Base-by-base conservation (phyloP, 1,140 invertebrate genomes). In the Uloborus diversus region DNA sequence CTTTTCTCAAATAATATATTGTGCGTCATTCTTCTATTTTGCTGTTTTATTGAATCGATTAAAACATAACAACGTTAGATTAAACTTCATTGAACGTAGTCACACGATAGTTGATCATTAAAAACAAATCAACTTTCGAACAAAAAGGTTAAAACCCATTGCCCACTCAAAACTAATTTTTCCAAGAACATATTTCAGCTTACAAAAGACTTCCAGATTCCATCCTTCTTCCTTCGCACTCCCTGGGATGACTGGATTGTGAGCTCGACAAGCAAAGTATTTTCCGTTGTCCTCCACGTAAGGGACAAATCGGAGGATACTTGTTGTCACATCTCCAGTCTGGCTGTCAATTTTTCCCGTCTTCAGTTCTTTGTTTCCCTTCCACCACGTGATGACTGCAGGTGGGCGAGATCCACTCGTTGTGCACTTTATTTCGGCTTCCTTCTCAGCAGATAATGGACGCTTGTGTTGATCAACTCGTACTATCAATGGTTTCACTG, bases 191-290 rank as follows among this genome's bases (percentile, higher is more conserved):
- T 17, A 61, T 9, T 9, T 25, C 0, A 13, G 30, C 92, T 91
- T 89, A 96, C 94, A 96, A 85, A 94, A 93, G 85, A 96, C 93
- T 86, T 94, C 91, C 53, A 96, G 87, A 81, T 90, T 91, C 94
- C 94, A 96, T 68, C 92, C 92, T 86, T 95, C 93, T 88, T 94
- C 93, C 25, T 95, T 88, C 0, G 89, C 86, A 51, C 90, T 87
- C 27, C 89, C 71, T 20, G 80, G 82, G 30, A 82, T 68, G 1
- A 69, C 51, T 25, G 82, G 73, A 49, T 82, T 82, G n/a, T 82
- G 81, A 3, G 82, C 65, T 27, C 82, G 64, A 23, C 82, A 82
- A 9, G 73, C 28, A 20, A 82, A 75, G 5, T 75, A 73, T 20
- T 71, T 75, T 14, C 76, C 69, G n/a, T 82, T 82, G 33, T 82